Conservation (phyloP, 2,113 vertebrate genomes). For the Rhagologus leucostigma region DNA sequence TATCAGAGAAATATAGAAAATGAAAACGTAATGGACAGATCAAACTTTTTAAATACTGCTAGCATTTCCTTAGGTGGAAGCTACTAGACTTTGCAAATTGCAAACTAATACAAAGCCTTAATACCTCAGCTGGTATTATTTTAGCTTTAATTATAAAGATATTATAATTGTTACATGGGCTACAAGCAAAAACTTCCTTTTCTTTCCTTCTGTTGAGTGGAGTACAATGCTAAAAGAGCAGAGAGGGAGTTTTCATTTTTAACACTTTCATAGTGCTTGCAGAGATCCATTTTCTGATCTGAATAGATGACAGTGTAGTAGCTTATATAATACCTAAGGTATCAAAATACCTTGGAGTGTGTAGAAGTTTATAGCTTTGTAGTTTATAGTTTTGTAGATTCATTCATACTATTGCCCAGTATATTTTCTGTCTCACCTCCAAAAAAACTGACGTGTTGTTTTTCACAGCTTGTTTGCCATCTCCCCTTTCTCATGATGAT, state of each 20-base stretch:
- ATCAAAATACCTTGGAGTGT: neutral
- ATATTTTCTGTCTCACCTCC: neutral
- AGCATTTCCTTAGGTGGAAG: neutral
- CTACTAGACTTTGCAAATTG: neutral
- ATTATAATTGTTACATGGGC: neutral
- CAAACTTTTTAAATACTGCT: neutral
- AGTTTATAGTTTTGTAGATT: neutral
- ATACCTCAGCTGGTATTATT: neutral
- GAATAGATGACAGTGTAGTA: neutral
- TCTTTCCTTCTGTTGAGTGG: neutral
- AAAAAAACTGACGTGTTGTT: neutral
- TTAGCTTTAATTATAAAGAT: neutral
- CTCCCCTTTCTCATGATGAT: neutral
- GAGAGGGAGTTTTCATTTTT: neutral
- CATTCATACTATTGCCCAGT: neutral
- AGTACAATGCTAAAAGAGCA: neutral
- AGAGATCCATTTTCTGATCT: neutral
- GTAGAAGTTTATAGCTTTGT: neutral
- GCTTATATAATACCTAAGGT: neutral
- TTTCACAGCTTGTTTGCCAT: neutral
- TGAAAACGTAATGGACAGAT: neutral
- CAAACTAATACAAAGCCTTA: neutral
- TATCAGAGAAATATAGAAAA: neutral
- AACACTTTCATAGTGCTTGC: neutral
- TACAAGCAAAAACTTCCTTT: neutral